Evolutionary conservation across 2,888 invertebrate genomes (phyloP).

Genomic region (Carpatolechia fugitivella): DNA sequence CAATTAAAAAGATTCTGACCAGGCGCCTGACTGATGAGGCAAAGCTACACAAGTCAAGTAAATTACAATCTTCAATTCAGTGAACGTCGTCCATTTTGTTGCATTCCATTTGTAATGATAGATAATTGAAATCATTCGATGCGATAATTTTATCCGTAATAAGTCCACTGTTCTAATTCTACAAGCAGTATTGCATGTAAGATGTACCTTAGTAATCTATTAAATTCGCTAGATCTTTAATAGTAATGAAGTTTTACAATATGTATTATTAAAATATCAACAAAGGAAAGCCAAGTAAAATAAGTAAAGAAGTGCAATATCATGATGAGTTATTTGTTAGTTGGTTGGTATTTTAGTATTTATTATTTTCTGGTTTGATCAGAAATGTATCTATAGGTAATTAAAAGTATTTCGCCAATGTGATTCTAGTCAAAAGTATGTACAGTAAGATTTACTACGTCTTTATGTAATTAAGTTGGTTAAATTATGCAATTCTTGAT

Average conservation of each 20-base stretch:
- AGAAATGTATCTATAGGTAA: neutral
- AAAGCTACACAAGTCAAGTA: too few species aligned
- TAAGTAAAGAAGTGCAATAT: neutral
- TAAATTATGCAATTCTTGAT: too few species aligned
- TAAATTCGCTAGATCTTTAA: neutral
- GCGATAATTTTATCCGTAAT: too few species aligned
- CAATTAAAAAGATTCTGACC: neutral
- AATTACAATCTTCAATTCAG: too few species aligned
- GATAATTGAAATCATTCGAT: too few species aligned
- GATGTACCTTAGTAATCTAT: neutral
- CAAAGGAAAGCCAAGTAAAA: neutral
- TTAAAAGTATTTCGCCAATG: constrained; percentile 1
- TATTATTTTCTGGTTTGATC: neutral
- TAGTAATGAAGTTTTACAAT: neutral
- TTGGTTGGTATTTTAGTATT: neutral
- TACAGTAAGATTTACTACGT: neutral
- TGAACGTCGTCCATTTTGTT: too few species aligned
- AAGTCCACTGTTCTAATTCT: neutral
- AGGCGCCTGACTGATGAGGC: too few species aligned
- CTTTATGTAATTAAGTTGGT: neutral
- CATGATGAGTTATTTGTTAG: constrained; percentile 6
- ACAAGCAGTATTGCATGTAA: neutral
- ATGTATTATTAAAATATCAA: neutral
- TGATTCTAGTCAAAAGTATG: constrained; percentile 2
- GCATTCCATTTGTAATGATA: too few species aligned